Evolutionary conservation across 2,888 invertebrate genomes (phyloP).

Genomic region (Dromius quadrimaculatus): DNA sequence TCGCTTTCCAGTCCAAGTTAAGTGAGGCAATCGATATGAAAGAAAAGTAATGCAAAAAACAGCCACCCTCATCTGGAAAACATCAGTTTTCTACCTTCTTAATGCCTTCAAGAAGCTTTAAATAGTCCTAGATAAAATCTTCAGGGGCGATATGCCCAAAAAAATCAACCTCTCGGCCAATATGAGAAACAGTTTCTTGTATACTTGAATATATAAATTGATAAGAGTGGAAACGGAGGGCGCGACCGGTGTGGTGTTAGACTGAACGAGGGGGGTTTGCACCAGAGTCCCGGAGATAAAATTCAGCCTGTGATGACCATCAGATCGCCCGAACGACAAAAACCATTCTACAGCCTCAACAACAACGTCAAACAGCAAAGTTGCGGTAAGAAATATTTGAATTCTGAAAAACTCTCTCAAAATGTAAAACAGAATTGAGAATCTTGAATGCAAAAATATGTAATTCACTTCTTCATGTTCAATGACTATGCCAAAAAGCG

Average conservation of each 20-base stretch:
- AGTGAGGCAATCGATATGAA: conserved; percentile 1
- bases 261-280: conserved; percentile 11
- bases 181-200: background rate
- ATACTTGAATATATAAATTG: background rate
- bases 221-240: background rate
- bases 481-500: too few species aligned
- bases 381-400: conserved; percentile 45
- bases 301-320: conserved; percentile 47
- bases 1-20: conserved; percentile 6
- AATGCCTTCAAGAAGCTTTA: conserved; percentile 24
- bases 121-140: background rate
- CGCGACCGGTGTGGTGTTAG: conserved; percentile 5
- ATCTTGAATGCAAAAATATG: too few species aligned
- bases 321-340: conserved; percentile 50
- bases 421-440: too few species aligned
- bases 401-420: too few species aligned
- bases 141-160: conserved; percentile 2
- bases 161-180: background rate
- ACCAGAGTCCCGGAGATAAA: conserved; percentile 16
- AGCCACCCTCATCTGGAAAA: background rate
- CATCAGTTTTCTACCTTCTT: background rate
- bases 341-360: conserved; percentile 52
- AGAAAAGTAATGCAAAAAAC: background rate
- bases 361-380: conserved; percentile 51
- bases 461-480: too few species aligned